Evolutionary conservation across 1,140 invertebrate genomes (phyloP), one percentile per base, ranked within the genome.

Genomic region (Calephelis nemesis): DNA sequence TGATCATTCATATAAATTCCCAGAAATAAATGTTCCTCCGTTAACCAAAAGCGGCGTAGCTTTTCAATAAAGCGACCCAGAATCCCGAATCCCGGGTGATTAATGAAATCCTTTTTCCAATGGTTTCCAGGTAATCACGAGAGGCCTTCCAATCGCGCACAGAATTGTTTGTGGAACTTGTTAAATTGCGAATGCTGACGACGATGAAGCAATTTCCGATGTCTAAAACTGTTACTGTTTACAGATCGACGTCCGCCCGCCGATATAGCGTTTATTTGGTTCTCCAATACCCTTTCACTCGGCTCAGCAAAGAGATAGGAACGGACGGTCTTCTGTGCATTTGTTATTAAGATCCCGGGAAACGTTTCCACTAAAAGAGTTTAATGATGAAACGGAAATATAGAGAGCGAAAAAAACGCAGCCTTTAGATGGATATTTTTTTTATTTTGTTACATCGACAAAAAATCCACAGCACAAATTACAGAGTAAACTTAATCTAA

Each of bases 191-290:
- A 70, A 30, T 47, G 74, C 68, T 74, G 72, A 71, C 73, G 67
- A 65, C 69, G 73, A 74, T 71, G 72, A 72, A 75, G 69, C 73
- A 71, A 74, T 78, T 74, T 71, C 72, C 76, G 70, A 77, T 69
- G 69, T 77, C 69, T 74, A 72, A 75, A 76, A 72, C 72, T 73
- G 74, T 76, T 74, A 67, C 76, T 77, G 69, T 77, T 74, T 74
- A 71, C 71, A 58, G 62, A 70, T 72, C 69, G 69, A 65, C 42
- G 42, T 62, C 42, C 54, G 54, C 54, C 50, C 62, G 54, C 45
- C 68, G 70, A 68, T 71, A 62, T 71, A 66, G 40, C 42, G 60
- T 73, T 60, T 39, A 52, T 54, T 63, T 47, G 47, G 47, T 50
- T 47, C 68, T 49, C 54, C n/a, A 66, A 58, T 58, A 52, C 50